Evolutionary conservation across 2,113 vertebrate species (phyloP), one percentile per base, ranked within the genome.

Genomic region (Apeltes quadracus): DNA sequence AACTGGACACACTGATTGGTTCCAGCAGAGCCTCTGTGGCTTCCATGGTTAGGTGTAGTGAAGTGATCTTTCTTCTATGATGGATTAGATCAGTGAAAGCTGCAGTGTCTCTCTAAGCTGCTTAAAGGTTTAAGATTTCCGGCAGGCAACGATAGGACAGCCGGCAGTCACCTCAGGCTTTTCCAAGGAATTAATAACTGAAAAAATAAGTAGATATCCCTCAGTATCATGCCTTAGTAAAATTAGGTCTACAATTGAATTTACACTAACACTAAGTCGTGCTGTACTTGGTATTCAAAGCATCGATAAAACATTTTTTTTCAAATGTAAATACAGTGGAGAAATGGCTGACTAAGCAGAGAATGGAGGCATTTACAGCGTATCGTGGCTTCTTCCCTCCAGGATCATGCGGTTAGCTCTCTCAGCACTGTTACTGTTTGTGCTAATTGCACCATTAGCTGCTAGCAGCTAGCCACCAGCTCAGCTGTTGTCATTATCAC

Each of bases 51-150:
- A 58, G 44, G 46, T n/a, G 61, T 62, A 66, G 66, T 54, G 16
- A 80, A 59, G 59, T 55, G n/a, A 68, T 61, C 57, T 51, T 69
- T 22, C 43, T 62, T 51, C 61, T 5, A 32, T 63, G 59, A 86
- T 69, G 55, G 75, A 72, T 81, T 66, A 54, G 66, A 77, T 84
- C 72, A 74, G 66, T 82, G 54, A 61, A 44, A 15, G 41, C 53
- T 48, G 46, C 50, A n/a, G 51, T 64, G 57, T 70, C 63, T 71
- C 57, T 68, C 48, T 54, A 61, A 79, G 70, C 66, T 61, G 61
- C 78, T 58, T 50, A 77, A 79, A 84, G 59, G 25, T 63, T 36
- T 18, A 48, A 48, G n/a, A 10, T 27, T 76, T 68, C 41, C 50
- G 51, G 69, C 32, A 38, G n/a, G 62, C 15, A 9, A 27, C 34